Conservation (phyloP, 2,797 vertebrate genomes). For the Dromococcyx pavoninus region DNA sequence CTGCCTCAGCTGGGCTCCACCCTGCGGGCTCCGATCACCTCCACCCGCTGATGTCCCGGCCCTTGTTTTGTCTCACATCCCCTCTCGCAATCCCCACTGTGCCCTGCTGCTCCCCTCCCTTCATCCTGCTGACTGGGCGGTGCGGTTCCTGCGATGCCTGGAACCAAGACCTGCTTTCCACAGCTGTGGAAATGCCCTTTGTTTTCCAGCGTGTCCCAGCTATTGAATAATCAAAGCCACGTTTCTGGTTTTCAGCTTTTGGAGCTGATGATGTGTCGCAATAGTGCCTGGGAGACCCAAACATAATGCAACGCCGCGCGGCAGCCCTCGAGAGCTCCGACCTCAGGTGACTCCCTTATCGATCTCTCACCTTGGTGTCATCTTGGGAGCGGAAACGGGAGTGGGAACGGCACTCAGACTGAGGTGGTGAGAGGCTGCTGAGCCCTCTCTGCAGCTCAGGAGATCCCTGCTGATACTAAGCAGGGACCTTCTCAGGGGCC, state of each 20-base stretch:
- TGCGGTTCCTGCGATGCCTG: rapidly evolving
- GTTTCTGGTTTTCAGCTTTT: background rate
- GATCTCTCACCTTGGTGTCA: background rate
- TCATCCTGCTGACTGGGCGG: background rate
- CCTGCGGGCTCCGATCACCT: background rate
- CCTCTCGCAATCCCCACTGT: background rate
- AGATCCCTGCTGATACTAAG: background rate
- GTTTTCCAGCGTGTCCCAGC: background rate
- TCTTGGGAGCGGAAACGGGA: background rate
- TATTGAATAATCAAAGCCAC: background rate
- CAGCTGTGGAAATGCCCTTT: background rate
- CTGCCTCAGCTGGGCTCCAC: background rate
- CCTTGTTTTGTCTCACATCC: background rate
- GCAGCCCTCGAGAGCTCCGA: background rate
- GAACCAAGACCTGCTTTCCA: background rate
- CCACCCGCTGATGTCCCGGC: background rate
- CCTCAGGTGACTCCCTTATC: background rate
- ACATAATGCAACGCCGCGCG: no score
- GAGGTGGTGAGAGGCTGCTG: background rate
- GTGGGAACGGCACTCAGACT: background rate
- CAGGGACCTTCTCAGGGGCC: background rate
- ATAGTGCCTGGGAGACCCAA: background rate
- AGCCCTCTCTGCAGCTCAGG: background rate
- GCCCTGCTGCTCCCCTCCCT: background rate
- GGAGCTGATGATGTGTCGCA: rapidly evolving